Evolutionary conservation across 1,140 invertebrate species (phyloP), one percentile per base, ranked within the genome.

Genomic region (Drosophila pandora): DNA sequence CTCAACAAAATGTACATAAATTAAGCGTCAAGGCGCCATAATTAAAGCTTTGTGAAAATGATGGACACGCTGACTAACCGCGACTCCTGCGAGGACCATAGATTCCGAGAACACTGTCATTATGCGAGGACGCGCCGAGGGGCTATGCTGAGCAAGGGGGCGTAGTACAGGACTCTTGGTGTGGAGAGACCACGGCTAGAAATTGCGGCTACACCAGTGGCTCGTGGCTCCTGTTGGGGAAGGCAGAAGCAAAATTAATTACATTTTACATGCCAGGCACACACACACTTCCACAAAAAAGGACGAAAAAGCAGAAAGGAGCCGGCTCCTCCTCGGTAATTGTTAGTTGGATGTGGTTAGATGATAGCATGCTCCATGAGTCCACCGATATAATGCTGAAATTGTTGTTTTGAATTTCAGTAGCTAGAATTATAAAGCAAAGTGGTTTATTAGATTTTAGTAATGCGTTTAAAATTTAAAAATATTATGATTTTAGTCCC

Each of bases 1-100:
- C 83, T 73, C 79, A 79, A 89, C 79, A 83, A 76, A 83, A 88
- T 89, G 85, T 83, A 79, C 83, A 88, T 88, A 79, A 88, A 88
- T 88, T 88, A 83, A 73, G 76, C 83, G 75, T 57, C 71, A 74
- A 62, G 63, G 83, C 79, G 54, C 68, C 82, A 88, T 89, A 88
- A 88, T 88, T 88, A 89, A 88, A 88, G 79, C 72, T 70, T 77
- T 74, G 48, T 84, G 72, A 43, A 59, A 81, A 62, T 87, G 79
- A 82, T 79, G 82, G 81, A 83, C 80, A 80, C 60, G 80, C 53
- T 47, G 76, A 60, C 45, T 70, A 79, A 79, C 80, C 70, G 76
- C 79, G 70, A 79, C 64, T 43, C 41, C 58, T 53, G 48, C 54
- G 43, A 59, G 54, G 71, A 37, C 55, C 48, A 13, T 4, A 60